Base-by-base conservation (phyloP, 2,113 vertebrate species). In the Sinocyclocheilus anshuiensis region DNA sequence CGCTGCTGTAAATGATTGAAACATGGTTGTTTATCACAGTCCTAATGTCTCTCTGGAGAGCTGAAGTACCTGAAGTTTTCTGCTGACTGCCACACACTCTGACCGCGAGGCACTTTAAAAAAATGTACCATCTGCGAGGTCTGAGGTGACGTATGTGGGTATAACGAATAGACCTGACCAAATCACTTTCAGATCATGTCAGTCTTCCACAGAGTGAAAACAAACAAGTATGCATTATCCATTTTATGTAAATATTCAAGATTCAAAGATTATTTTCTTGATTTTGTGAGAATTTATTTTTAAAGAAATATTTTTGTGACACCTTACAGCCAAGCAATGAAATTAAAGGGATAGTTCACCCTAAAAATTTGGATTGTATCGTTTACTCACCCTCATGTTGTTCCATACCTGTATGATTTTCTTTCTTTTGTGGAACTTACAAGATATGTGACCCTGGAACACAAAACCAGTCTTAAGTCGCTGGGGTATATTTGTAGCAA, bases 1-100 rank as follows among this genome's bases (percentile, higher is more conserved):
- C 39, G n/a, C 29, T 39, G 71, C 87, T 81, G 71, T 86, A 77
- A 81, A 79, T 88, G 81, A 88, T 88, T 88, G 86, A 86, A 50
- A 76, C 33, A 15, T 59, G 80, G 77, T 57, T 88, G 85, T 88
- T 86, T 69, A 86, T 84, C 67, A 84, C 33, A 67, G 67, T 69
- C 65, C 57, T 84, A 88, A 76, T 86, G 57, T 74, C 77, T 80
- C 85, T 81, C 76, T 53, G 74, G 85, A 86, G 87, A 81, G 42
- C 69, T 26, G 42, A 74, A 83, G 63, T 48, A 84, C 50, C 33
- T 74, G 11, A 59, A 72, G 82, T 84, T 84, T 84, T 81, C 81
- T 71, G 76, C 85, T 84, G 84, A 67, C 63, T 39, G 53, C 71
- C 77, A 57, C 76, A 80, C 81, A 69, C 81, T 53, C 65, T 86